Base-by-base conservation (phyloP, 2,888 invertebrate genomes). In the Ochropleura plecta region DNA sequence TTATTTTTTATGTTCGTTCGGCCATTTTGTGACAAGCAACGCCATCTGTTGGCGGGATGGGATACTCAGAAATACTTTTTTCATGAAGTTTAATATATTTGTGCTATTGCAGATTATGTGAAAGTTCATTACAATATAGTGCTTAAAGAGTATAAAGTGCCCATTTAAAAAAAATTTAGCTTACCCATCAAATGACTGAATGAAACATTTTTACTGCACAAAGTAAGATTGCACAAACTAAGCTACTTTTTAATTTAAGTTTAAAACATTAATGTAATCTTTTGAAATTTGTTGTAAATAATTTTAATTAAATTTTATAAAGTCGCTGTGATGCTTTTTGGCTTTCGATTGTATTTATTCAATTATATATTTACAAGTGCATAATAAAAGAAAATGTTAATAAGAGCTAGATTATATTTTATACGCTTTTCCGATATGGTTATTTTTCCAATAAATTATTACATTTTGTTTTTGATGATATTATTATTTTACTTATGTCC, bases 391-490 rank as follows among this genome's bases (percentile, higher is more conserved):
- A 84, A 78, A 82, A 83, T 68, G 78, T 81, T 85, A 82, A 87
- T 90, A 86, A 79, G 83, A 78, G 90, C 91, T 91, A 91, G 88
- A 86, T 85, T 84, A 76, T 88, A 89, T 91, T 91, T 90, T 91
- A 73, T 88, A 91, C 88, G 92, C 93, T 91, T 90, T 90, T 88
- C 89, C 88, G 87, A 88, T 80, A 88, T 87, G 83, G 76, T 88
- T 89, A 88, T 89, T 90, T 89, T 91, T 91, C 86, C 89, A 94
- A 93, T 94, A 94, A 94, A 94, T 90, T 90, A 93, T 91, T 89
- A 76, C 78, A 90, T 90, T 90, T 89, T 91, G 91, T 91, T 90
- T 90, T 87, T 90, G 73, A 88, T 78, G 84, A 78, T 46, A 79
- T 59, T 84, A 72, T 76, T 79, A 68, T 86, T 85, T 89, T 57